A percentile compares a stretch with the other conserved stretches of the same genome.
These are phyloP conservation scores for Argya squamiceps DNA, from an alignment of 2,797 vertebrate species.

Conservation along the genomic window DNA sequence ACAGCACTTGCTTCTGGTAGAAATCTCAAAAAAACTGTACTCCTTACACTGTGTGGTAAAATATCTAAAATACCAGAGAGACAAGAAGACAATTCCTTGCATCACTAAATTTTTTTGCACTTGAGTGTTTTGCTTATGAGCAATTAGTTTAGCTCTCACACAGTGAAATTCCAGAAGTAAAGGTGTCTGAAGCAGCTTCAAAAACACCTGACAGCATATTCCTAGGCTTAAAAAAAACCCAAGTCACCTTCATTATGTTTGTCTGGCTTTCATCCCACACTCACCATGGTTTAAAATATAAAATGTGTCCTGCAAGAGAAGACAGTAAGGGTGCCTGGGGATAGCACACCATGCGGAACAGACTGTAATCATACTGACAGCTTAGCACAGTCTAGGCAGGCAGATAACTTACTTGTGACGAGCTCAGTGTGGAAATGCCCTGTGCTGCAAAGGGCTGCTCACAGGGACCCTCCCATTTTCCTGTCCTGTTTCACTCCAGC, in stretches of 20 bases:
- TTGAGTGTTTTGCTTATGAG: not conserved
- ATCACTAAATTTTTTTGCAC: not conserved
- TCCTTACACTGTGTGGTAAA: not conserved
- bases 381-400: not conserved
- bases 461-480: not conserved
- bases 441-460: fast-evolving
- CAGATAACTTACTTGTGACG: not conserved
- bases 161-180: not conserved
- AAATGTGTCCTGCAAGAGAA: not conserved
- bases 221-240: not conserved
- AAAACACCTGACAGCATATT: not conserved
- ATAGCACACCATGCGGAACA: not conserved
- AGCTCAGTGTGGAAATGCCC: not conserved
- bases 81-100: not conserved
- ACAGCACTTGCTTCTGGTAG: not conserved
- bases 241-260: not conserved
- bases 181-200: not conserved
- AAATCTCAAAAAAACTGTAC: not conserved
- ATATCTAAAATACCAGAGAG: not conserved
- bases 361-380: not conserved
- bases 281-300: not conserved
- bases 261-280: not conserved
- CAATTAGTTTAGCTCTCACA: not conserved
- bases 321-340: not conserved
- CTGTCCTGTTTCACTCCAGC: not conserved